A percentile compares a stretch with the other conserved stretches of the same genome.
Evolutionary conservation across 2,888 invertebrate genomes (phyloP).

Genomic region (Oligia latruncula): DNA sequence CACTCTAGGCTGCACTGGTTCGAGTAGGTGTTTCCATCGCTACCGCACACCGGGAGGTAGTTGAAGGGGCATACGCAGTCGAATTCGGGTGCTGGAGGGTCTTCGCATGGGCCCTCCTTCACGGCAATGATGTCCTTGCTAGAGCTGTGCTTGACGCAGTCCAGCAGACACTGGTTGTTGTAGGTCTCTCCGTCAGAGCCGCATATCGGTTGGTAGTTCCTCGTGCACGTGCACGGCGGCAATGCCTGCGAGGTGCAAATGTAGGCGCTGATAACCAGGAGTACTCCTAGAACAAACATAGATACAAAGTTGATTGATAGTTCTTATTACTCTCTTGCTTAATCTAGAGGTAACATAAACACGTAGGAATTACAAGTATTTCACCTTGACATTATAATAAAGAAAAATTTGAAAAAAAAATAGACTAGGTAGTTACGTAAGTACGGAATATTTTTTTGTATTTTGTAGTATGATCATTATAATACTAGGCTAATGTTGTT

Average conservation of each 20-base stretch:
- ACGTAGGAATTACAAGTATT: constrained; percentile 32
- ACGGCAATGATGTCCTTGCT: constrained; percentile 43
- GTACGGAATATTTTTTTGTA: not conserved
- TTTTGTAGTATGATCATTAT: constrained; percentile 1
- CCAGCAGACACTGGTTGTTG: constrained; percentile 91
- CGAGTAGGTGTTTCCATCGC: constrained; percentile 71
- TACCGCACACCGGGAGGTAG: constrained; percentile 72
- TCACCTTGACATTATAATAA: constrained; percentile 49
- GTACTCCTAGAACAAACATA: constrained; percentile 66
- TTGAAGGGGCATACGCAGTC: constrained; percentile 64
- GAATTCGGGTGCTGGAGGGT: not conserved
- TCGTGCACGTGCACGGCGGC: constrained; percentile 76
- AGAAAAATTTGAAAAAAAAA: constrained; percentile 26
- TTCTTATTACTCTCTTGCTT: not conserved
- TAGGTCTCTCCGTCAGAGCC: constrained; percentile 93
- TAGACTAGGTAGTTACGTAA: not conserved
- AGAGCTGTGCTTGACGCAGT: constrained; percentile 79
- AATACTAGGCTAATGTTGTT: constrained; percentile 13
- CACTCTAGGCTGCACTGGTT: constrained; percentile 71
- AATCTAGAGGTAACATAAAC: not conserved
- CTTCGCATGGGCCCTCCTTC: constrained; percentile 51
- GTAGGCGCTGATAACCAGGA: constrained; percentile 68
- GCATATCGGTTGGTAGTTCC: constrained; percentile 89
- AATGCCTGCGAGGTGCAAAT: constrained; percentile 64
- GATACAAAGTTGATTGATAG: not conserved